Percentiles rank a stretch among this genome's conserved stretches.
phyloP scores from a whole-genome alignment of 2,797 vertebrate species.

The Notolabrus celidotus region DNA sequence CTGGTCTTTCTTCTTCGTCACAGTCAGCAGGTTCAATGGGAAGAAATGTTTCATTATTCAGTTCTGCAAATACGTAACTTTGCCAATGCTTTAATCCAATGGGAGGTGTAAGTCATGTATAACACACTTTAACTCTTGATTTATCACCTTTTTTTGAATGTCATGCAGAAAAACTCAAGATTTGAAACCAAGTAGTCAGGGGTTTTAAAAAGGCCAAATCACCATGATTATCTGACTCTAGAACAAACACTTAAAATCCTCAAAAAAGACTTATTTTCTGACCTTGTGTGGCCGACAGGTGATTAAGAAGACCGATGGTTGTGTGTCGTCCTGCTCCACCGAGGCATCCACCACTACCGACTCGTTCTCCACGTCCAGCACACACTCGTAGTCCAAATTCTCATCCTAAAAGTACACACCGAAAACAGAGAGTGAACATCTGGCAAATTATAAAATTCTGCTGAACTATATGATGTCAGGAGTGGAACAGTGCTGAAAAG shows the following conservation, averaged over 20 bases:
- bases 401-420: slow-evolving; percentile 83
- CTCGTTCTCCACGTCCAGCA: slow-evolving; percentile 89
- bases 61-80: no score
- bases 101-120: no score
- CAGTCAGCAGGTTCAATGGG: not conserved
- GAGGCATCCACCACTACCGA: slow-evolving; percentile 88
- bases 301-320: slow-evolving; percentile 86
- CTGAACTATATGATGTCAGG: no score
- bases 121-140: no score
- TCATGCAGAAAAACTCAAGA: not conserved
- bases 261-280: slow-evolving; percentile 20
- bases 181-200: not conserved
- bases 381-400: slow-evolving; percentile 90
- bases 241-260: not conserved
- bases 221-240: not conserved
- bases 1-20: not conserved
- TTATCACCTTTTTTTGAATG: no score
- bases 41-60: no score
- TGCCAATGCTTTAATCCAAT: no score
- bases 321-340: slow-evolving; percentile 84
- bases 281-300: slow-evolving; percentile 93
- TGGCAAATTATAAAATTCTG: no score
- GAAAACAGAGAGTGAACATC: slow-evolving; percentile 5
- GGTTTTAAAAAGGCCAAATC: not conserved
- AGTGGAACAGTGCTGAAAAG: not conserved